Conservation (phyloP, 2,113 vertebrate species). For the Chamaetylas fuelleborni region DNA sequence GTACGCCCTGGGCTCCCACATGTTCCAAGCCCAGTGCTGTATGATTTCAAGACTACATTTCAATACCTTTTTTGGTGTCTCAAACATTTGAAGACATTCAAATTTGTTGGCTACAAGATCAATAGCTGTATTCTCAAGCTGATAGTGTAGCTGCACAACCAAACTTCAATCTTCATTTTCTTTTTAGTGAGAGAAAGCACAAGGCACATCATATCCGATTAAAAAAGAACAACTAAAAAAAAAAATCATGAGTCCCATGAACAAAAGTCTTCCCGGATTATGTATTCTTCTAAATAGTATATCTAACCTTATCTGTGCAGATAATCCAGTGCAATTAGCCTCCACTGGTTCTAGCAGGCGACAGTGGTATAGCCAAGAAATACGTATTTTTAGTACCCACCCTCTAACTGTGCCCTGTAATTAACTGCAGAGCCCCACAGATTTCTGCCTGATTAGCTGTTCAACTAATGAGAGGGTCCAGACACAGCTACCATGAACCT, state of each 20-base stretch:
- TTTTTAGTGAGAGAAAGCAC: background rate
- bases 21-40: background rate
- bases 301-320: background rate
- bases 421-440: conserved; percentile 14
- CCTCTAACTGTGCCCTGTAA: conserved; percentile 21
- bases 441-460: conserved; percentile 34
- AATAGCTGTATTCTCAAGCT: background rate
- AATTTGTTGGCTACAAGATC: background rate
- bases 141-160: background rate
- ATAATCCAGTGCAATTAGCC: background rate
- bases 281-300: background rate
- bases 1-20: no score
- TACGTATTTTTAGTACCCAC: background rate
- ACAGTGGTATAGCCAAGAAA: background rate
- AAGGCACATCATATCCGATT: background rate
- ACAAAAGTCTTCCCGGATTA: background rate
- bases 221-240: background rate
- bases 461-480: conserved; percentile 12
- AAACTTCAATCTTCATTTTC: background rate
- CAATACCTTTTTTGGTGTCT: background rate
- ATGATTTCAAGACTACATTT: background rate
- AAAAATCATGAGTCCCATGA: background rate
- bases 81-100: background rate
- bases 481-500: background rate
- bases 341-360: background rate